A percentile compares a stretch with the other conserved stretches of the same genome.
Evolutionary conservation across 2,888 invertebrate genomes (phyloP).

Genomic region (Diaphora mendica): DNA sequence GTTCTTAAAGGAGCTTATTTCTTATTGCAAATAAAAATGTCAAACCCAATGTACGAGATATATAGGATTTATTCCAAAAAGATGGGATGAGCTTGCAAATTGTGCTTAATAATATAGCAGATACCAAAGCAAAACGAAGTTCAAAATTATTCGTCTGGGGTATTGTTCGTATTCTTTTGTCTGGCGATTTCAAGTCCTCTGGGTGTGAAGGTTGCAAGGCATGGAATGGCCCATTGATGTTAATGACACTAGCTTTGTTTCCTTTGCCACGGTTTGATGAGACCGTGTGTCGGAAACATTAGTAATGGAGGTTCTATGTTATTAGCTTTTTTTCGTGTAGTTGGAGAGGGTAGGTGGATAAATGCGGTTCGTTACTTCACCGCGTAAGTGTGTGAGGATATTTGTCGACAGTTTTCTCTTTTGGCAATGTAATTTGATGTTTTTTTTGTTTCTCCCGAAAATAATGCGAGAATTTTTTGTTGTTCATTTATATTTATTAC

Average conservation of each 20-base stretch:
- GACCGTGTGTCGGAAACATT: constrained; percentile 28
- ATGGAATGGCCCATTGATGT: constrained; percentile 56
- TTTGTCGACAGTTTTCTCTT: constrained; percentile 5
- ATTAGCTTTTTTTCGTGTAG: constrained; percentile 19
- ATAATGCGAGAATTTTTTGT: not conserved
- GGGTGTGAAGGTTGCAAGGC: constrained; percentile 39
- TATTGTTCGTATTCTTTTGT: constrained; percentile 49
- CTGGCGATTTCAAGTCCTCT: constrained; percentile 18
- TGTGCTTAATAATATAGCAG: not conserved
- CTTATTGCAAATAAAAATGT: not conserved
- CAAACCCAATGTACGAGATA: not conserved
- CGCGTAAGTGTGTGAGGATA: constrained; percentile 1
- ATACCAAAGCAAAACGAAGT: constrained; percentile 23
- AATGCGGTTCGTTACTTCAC: constrained; percentile 17
- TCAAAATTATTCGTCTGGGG: constrained; percentile 38
- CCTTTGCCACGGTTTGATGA: constrained; percentile 55
- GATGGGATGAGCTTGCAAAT: not conserved
- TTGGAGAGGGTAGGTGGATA: constrained; percentile 28
- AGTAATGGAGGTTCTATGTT: constrained; percentile 35
- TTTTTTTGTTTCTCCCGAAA: constrained; percentile 2
- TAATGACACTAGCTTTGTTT: constrained; percentile 65
- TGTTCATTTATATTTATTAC: constrained; percentile 3
- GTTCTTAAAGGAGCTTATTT: not conserved
- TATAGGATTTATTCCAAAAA: constrained; percentile 1
- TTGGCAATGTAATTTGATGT: constrained; percentile 8